Conservation (phyloP, 1,140 invertebrate genomes). For the Drosophila orosa region DNA sequence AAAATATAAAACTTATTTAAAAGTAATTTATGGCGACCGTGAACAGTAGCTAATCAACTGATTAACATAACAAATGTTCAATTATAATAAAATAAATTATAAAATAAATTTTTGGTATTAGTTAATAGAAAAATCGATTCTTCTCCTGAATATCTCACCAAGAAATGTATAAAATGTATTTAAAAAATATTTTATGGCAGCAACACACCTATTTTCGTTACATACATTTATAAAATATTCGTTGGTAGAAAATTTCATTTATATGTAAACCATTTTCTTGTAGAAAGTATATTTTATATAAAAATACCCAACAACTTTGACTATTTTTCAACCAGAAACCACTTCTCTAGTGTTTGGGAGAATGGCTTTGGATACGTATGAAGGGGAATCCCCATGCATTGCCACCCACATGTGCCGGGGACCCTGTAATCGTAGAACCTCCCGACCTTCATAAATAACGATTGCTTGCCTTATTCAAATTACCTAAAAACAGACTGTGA, state of each 20-base stretch:
- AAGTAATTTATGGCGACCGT: not conserved
- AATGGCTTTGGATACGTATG: not conserved
- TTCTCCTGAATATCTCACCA: not conserved
- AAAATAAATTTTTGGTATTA: not conserved
- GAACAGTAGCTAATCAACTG: not conserved
- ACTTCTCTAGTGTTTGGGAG: not conserved
- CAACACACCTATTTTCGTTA: no score
- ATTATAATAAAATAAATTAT: not conserved
- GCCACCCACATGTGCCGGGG: constrained; percentile 26
- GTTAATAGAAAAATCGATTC: not conserved
- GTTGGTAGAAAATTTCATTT: not conserved
- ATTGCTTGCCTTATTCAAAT: constrained; percentile 70
- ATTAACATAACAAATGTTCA: not conserved
- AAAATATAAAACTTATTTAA: not conserved
- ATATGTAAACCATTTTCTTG: not conserved
- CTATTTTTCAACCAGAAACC: not conserved
- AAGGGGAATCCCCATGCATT: constrained; percentile 5
- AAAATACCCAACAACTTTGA: not conserved
- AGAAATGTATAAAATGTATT: not conserved
- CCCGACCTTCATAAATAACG: constrained; percentile 64
- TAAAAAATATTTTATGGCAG: not conserved
- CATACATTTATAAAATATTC: not conserved
- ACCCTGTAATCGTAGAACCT: constrained; percentile 38
- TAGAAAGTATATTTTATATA: not conserved
- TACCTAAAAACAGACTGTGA: constrained; percentile 47